Conservation (phyloP, 2,888 invertebrate genomes). For the Amiota mariae region DNA sequence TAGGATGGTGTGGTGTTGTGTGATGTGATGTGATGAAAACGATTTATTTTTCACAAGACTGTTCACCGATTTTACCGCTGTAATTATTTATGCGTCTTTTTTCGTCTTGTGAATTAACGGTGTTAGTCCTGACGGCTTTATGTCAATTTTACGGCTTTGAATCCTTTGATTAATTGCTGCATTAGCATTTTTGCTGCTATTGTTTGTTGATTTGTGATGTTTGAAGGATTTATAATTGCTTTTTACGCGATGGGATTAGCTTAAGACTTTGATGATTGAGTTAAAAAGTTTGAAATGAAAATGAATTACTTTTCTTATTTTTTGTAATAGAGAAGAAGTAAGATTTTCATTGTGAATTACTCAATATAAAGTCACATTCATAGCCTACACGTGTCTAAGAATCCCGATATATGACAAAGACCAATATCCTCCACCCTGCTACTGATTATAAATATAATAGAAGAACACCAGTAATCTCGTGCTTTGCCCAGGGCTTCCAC, state of each 20-base stretch:
- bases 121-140: conserved; percentile 46
- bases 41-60: no score
- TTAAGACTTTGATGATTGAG: neutral
- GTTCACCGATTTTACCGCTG: conserved; percentile 56
- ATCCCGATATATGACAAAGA: no score
- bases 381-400: no score
- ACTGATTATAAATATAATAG: no score
- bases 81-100: conserved; percentile 59
- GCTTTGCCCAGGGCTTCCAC: no score
- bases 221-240: conserved; percentile 18
- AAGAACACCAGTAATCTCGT: no score
- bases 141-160: conserved; percentile 56
- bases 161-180: conserved; percentile 62
- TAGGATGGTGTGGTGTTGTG: neutral
- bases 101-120: conserved; percentile 54
- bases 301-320: no score
- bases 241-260: conserved; percentile 20
- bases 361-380: no score
- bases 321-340: no score
- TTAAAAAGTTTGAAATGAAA: no score
- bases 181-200: conserved; percentile 25
- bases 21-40: conserved; percentile 27
- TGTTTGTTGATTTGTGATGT: conserved; percentile 6
- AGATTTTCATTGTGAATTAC: no score
- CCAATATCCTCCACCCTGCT: no score